These are phyloP conservation scores for Sarcoramphus papa DNA, from an alignment of 2,797 vertebrate species.

Conservation along the genomic window DNA sequence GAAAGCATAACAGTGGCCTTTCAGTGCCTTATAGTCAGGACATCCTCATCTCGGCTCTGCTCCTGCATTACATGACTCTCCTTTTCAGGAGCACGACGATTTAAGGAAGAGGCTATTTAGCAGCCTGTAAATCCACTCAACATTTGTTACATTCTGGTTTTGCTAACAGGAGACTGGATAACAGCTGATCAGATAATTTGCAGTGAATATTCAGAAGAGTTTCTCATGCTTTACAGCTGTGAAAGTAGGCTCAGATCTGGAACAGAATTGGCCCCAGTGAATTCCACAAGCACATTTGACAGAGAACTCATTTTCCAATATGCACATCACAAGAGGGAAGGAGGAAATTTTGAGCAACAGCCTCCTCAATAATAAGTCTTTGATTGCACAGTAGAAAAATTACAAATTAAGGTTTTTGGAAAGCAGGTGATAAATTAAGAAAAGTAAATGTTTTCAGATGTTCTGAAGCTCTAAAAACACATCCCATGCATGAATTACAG, in stretches of 20 bases:
- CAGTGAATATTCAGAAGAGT: background rate
- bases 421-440: slow-evolving; percentile 9
- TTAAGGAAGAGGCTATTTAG: background rate
- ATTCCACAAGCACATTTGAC: background rate
- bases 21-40: background rate
- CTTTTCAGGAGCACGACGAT: background rate
- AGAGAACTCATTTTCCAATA: background rate
- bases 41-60: background rate
- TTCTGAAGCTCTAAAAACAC: background rate
- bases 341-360: background rate
- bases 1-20: background rate
- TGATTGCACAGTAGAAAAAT: slow-evolving; percentile 1
- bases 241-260: background rate
- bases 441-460: background rate
- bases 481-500: background rate
- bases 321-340: background rate
- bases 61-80: background rate
- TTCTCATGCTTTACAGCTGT: background rate
- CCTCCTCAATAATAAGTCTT: background rate
- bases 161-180: background rate
- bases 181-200: background rate
- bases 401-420: slow-evolving; percentile 5
- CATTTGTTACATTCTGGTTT: background rate
- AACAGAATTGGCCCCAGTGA: background rate
- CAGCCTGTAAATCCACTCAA: background rate